Evolutionary conservation across 2,888 invertebrate genomes (phyloP), one percentile per base, ranked within the genome.

Genomic region (Notodonta ziczac): DNA sequence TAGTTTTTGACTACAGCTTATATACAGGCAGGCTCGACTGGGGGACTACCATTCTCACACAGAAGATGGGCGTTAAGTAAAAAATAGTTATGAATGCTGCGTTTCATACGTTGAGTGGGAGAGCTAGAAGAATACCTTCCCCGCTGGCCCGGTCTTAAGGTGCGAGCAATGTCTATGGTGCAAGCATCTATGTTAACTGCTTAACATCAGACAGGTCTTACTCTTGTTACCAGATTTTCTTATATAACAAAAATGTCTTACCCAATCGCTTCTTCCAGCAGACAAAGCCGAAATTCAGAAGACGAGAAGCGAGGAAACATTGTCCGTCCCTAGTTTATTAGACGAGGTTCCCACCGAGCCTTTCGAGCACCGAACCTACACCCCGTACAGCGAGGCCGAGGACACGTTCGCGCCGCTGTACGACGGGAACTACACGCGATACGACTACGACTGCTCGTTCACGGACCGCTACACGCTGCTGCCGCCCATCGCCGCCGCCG

Each of bases 221-320:
- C 24, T 24, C 24, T 24, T 24, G 24, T 24, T 24, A 24, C 24
- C 24, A 24, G 24, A 24, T 24, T 24, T 24, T 24, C 1, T 24
- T 24, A 2, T 24, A 24, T 24, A 24, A 24, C 24, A 24, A 24
- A 35, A 14, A 35, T 59, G 32, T 4, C 0, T 14, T 59, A 66
- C 0, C 56, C 24, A 14, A 12, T 14, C 12, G 10, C 16, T 12
- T 6, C n/a, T 13, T 12, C 51, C 77, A 84, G 82, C 73, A 10
- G 86, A 88, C 57, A 86, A 86, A 67, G 80, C 80, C 16, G 89
- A 90, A 48, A 90, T 93, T 56, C 91, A 92, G 66, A 94, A 93
- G 78, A 92, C 93, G 0, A 79, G 92, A 42, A 92, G 91, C 78
- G 93, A 93, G 66, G 93, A 93, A 67, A 88, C 86, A 8, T 76